A percentile compares a stretch with the other conserved stretches of the same genome.
Conservation (phyloP, 2,888 invertebrate species). For the Brassicogethes aeneus region DNA sequence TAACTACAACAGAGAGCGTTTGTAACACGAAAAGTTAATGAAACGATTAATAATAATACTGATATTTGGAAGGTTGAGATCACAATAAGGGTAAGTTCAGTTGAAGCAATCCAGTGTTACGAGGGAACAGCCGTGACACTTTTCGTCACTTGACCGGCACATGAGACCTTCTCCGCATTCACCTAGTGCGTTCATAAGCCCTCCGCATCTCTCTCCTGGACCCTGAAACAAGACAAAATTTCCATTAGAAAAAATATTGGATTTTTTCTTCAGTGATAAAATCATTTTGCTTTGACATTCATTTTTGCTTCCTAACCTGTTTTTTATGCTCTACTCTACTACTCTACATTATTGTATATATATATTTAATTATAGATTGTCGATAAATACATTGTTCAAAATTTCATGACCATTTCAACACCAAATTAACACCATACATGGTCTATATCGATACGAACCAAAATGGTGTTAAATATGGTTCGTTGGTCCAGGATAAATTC, state of each 20-base stretch:
- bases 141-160: conserved; percentile 31
- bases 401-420: too few species aligned
- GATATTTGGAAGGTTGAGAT: conserved; percentile 18
- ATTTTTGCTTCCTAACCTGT: too few species aligned
- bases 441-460: too few species aligned
- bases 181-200: conserved; percentile 29
- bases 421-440: too few species aligned
- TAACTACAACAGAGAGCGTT: not conserved
- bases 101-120: conserved; percentile 28
- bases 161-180: conserved; percentile 34
- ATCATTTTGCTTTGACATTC: too few species aligned
- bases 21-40: not conserved
- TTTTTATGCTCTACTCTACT: too few species aligned
- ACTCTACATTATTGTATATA: too few species aligned
- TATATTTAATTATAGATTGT: too few species aligned
- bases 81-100: conserved; percentile 7
- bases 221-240: conserved; percentile 29
- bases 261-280: too few species aligned
- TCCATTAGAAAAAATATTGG: not conserved
- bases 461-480: too few species aligned
- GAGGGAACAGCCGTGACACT: conserved; percentile 36
- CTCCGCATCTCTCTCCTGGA: conserved; percentile 36
- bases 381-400: too few species aligned
- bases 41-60: conserved; percentile 20
- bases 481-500: too few species aligned